These are phyloP conservation scores for Trichonephila clavipes DNA, from an alignment of 1,140 invertebrate genomes.

Conservation along the genomic window DNA sequence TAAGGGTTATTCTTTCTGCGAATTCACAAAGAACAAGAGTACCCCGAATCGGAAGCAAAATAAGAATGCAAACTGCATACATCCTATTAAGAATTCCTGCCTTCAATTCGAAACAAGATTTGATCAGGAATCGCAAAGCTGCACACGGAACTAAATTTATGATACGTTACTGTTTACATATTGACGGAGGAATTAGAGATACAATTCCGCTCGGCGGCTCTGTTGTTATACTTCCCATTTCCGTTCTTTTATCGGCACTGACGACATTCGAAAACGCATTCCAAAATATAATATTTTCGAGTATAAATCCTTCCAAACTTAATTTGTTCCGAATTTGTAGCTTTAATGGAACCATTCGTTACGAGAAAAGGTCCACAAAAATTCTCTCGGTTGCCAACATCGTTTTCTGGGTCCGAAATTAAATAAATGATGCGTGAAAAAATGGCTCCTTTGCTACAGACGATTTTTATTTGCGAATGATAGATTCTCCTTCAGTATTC, in stretches of 20 bases:
- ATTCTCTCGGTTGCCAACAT: not conserved
- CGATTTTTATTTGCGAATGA: not conserved
- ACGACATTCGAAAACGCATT: conserved; percentile 21
- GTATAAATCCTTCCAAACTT: not conserved
- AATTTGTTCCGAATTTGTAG: not conserved
- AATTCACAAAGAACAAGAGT: not conserved
- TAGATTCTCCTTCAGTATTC: not conserved
- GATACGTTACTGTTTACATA: not conserved
- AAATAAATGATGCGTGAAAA: conserved; percentile 25
- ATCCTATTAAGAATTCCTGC: not conserved
- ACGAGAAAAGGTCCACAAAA: not conserved
- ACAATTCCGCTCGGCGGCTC: not conserved
- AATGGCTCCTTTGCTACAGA: not conserved
- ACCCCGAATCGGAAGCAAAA: not conserved
- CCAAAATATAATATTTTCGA: conserved; percentile 23
- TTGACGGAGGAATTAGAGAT: not conserved
- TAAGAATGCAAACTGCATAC: not conserved
- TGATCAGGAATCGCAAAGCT: not conserved
- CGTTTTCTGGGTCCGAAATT: conserved; percentile 17
- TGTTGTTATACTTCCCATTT: not conserved
- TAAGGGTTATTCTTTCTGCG: too few species aligned
- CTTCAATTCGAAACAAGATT: not conserved
- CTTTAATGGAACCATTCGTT: conserved; percentile 13
- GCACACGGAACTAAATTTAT: not conserved
- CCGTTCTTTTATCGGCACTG: not conserved